Evolutionary conservation across 2,113 vertebrate species (phyloP), one percentile per base, ranked within the genome.

Genomic region (Perca schrenkii): DNA sequence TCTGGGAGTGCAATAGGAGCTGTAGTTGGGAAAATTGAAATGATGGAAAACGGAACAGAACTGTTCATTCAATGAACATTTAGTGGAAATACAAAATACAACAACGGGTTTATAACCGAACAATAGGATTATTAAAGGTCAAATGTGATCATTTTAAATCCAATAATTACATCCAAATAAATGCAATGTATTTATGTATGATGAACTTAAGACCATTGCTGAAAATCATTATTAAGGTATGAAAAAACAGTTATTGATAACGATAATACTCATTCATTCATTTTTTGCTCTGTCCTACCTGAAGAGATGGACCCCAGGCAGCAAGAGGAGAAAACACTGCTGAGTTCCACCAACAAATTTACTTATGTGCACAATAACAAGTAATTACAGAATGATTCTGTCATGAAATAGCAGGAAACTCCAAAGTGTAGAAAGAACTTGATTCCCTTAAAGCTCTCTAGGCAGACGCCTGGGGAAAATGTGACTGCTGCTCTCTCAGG

Each of bases 261-360:
- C 4, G 5, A 49, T n/a, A 74, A 0, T 15, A 21, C 3, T 64
- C 52, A 28, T 31, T 57, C 14, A 69, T 80, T 68, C 31, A 50
- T 68, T 15, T 25, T 75, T 62, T 64, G 16, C 1, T 83, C 25
- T 62, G n/a, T 84, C 93, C 74, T 94, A 93, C 93, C 93, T 94
- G 85, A 71, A 69, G 28, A 78, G 53, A 76, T 49, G 54, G 46
- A 68, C 50, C 62, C 65, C 68, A 69, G 47, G 74, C 40, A 64
- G 72, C 81, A 79, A 74, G 49, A 72, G 40, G 54, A 62, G 47
- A 36, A 56, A 77, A 62, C 25, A 46, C 21, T 46, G 65, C n/a
- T 31, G 25, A 54, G 36, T 80, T 67, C 74, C 70, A 77, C 49
- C 79, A 79, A 52, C 50, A 75, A 77, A 78, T 69, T 57, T 31